Conservation (phyloP, 1,140 invertebrate genomes). For the Ectropis grisescens region DNA sequence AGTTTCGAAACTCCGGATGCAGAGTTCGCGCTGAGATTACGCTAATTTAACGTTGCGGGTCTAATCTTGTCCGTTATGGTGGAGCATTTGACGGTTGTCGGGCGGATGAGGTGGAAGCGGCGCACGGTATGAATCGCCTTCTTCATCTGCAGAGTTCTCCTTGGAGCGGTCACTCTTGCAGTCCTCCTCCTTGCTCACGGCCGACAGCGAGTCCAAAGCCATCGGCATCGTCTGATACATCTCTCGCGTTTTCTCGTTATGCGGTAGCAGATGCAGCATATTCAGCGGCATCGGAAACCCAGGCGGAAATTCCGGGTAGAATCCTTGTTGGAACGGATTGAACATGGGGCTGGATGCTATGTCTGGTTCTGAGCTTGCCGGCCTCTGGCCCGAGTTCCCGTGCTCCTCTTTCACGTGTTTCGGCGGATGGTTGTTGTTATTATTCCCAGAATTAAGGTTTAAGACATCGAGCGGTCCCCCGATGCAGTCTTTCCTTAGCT, state of each 20-base stretch:
- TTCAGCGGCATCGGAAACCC: slow-evolving; percentile 86
- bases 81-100: slow-evolving; percentile 71
- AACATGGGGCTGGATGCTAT: slow-evolving; percentile 74
- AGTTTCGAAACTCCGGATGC: no score
- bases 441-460: slow-evolving; percentile 76
- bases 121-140: slow-evolving; percentile 69
- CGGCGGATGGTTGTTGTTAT: slow-evolving; percentile 76
- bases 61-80: slow-evolving; percentile 78
- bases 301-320: slow-evolving; percentile 84
- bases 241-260: slow-evolving; percentile 78
- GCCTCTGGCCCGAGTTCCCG: slow-evolving; percentile 66
- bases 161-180: slow-evolving; percentile 76
- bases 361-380: slow-evolving; percentile 74
- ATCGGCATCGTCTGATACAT: slow-evolving; percentile 68
- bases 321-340: slow-evolving; percentile 79
- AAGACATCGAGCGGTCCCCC: slow-evolving; percentile 80
- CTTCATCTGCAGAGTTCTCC: slow-evolving; percentile 75
- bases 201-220: slow-evolving; percentile 64
- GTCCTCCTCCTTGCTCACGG: slow-evolving; percentile 72
- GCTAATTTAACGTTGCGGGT: no score
- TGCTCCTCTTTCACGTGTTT: slow-evolving; percentile 62
- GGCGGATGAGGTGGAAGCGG: slow-evolving; percentile 68
- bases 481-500: slow-evolving; percentile 88
- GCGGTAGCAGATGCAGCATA: slow-evolving; percentile 85
- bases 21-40: slow-evolving; percentile 1